Percentiles rank a stretch among this genome's conserved stretches.
phyloP scores from a whole-genome alignment of 2,797 vertebrate genomes.

The Brachymystax lenok region DNA sequence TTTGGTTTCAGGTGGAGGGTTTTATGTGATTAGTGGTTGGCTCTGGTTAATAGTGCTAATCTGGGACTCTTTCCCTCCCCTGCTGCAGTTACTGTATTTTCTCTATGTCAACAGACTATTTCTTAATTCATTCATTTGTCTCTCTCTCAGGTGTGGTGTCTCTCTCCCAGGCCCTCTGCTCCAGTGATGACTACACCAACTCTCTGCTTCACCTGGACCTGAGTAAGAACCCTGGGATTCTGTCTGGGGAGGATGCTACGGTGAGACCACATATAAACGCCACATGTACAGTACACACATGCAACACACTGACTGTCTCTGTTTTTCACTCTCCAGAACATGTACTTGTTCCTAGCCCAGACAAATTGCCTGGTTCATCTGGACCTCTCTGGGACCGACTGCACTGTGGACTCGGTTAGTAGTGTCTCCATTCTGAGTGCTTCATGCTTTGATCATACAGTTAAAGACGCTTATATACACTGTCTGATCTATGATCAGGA shows the following conservation, averaged over 20 bases:
- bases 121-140: not conserved
- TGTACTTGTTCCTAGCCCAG: conserved; percentile 90
- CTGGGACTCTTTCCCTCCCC: not conserved
- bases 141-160: conserved; percentile 79
- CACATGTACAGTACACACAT: conserved; percentile 15
- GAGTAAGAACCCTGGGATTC: conserved; percentile 88
- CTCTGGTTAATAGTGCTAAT: not conserved
- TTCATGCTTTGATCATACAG: too few species aligned
- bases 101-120: not conserved
- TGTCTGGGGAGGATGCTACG: conserved; percentile 87
- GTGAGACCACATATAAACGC: conserved; percentile 67
- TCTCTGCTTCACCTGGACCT: conserved; percentile 88
- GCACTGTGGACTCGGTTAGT: conserved; percentile 84
- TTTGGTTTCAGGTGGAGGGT: too few species aligned
- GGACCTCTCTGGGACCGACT: conserved; percentile 90
- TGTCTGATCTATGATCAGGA: not conserved
- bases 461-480: not conserved
- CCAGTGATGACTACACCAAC: conserved; percentile 87
- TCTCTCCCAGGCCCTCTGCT: conserved; percentile 87
- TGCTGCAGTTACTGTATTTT: not conserved
- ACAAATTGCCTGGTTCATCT: conserved; percentile 89
- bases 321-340: conserved; percentile 72
- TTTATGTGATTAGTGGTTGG: too few species aligned
- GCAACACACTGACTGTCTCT: conserved; percentile 12
- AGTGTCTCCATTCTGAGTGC: conserved; percentile 6